phyloP scores from a whole-genome alignment of 2,797 vertebrate species.

The Gymnocypris eckloni region DNA sequence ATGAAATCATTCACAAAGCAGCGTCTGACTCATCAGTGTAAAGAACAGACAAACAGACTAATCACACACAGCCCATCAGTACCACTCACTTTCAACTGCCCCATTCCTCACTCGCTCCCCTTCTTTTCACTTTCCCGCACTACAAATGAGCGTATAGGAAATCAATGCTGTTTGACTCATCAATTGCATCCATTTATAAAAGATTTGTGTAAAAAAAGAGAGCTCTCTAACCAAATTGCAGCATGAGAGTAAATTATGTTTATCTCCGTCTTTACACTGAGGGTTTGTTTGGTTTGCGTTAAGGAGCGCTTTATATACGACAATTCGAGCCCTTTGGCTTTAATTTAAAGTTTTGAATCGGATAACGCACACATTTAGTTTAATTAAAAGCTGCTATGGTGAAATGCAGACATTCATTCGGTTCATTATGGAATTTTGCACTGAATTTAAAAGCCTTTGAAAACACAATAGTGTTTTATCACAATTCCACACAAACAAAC shows the following conservation, averaged over 20 bases:
- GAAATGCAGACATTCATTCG: not conserved
- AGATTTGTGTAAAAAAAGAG: conserved; percentile 49
- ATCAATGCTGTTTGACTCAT: conserved; percentile 50
- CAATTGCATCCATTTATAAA: conserved; percentile 50
- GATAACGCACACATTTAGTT: not conserved
- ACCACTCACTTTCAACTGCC: not conserved
- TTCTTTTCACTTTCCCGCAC: conserved; percentile 17
- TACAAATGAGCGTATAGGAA: conserved; percentile 44
- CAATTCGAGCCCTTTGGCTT: conserved; percentile 16
- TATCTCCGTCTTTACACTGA: conserved; percentile 22
- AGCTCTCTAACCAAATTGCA: conserved; percentile 39
- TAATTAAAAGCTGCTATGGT: conserved; percentile 11
- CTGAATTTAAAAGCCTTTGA: not conserved
- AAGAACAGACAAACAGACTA: conserved; percentile 28
- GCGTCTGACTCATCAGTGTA: conserved; percentile 42
- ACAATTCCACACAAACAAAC: conserved; percentile 7
- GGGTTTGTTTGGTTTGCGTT: conserved; percentile 45
- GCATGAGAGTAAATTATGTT: conserved; percentile 36
- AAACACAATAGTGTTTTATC: not conserved
- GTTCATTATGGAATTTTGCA: conserved; percentile 2
- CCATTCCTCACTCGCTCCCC: not conserved
- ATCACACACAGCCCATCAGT: conserved; percentile 7
- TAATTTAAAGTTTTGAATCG: conserved; percentile 1
- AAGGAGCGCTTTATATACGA: not conserved
- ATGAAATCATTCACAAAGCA: conserved; percentile 55